Evolutionary conservation across 2,888 invertebrate genomes (phyloP), one percentile per base, ranked within the genome.

Genomic region (Meta bourneti): DNA sequence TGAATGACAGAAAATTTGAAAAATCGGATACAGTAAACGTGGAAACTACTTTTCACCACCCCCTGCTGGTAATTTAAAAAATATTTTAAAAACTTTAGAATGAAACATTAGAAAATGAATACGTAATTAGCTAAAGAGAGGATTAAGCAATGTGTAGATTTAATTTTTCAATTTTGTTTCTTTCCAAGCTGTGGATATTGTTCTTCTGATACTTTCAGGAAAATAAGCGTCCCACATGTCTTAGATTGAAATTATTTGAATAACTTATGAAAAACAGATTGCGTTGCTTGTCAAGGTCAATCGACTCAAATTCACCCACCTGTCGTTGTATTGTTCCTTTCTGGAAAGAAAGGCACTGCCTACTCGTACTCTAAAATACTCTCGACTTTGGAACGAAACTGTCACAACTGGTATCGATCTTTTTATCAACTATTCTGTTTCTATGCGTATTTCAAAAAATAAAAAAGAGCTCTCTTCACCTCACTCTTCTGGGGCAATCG

Each of bases 371-470:
- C 20, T n/a, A 7, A 70, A n/a, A 52, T 49, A 88, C 13, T 49
- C 8, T 48, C 9, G 88, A 88, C 88, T 88, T 81, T 74, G 69
- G 16, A 72, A 72, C 71, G 52, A 79, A 34, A 72, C 72, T 52
- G 9, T 72, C 52, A 13, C 74, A 11, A 49, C 71, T 52, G 48
- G 19, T 19, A 19, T 49, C 82, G 19, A 84, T 52, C 51, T 52
- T 34, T 61, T 34, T 74, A 20, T 84, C 48, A 48, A 54, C 16
- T 7, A 52, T 19, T 11, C 19, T 20, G 20, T 5, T 6, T 70
- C 16, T n/a, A 70, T 70, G 70, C 8, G 70, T 20, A 75, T 75
- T 75, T 75, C 13, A 75, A 20, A 13, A 34, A 34, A 34, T 34
- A 34, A 34, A 34, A 34, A 34, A 34, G 4, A 4, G n/a, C n/a